Evolutionary conservation across 2,888 invertebrate genomes (phyloP), one percentile per base, ranked within the genome.

Genomic region (Cryptocephalus primarius): DNA sequence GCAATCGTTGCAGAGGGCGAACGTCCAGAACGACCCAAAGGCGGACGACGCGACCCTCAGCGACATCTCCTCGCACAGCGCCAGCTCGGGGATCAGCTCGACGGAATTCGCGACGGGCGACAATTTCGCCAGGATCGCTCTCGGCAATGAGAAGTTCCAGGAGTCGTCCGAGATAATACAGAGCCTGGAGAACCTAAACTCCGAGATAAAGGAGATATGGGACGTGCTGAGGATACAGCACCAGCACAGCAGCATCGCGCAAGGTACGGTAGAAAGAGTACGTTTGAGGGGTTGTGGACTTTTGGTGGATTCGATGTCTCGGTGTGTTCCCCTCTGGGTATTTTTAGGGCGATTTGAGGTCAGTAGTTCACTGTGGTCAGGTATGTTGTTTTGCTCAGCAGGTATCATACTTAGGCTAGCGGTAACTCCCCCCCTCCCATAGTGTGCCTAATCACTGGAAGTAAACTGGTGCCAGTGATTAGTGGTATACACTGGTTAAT

Each of bases 141-240:
- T 65, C 11, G 59, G 60, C 42, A 63, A 57, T 43, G 73, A 73
- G 58, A 72, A 74, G 47, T 75, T 77, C 61, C 78, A 81, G 65
- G 81, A 82, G 60, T 79, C 82, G 6, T 78, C 80, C 13, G 82
- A 82, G 61, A 82, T 80, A 55, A 81, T 83, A 52, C 80, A 81
- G 54, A 83, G 79, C 58, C 67, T 83, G 59, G 82, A 83, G 59
- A 82, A 79, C 59, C 71, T 83, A 12, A 83, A 83, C 66, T 77
- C 78, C 1, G 83, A 83, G 66, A 83, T 83, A 52, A 74, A 79
- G 41, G 83, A 83, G 62, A 82, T 83, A 50, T 78, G 83, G 74
- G 80, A 80, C 50, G 80, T 82, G 48, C 66, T 83, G 39, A 74
- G 78, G 53, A 78, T 79, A 56, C 76, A 77, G 50, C 79, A 78